phyloP scores from a whole-genome alignment of 2,113 vertebrate genomes.

The Pardalotus punctatus region DNA sequence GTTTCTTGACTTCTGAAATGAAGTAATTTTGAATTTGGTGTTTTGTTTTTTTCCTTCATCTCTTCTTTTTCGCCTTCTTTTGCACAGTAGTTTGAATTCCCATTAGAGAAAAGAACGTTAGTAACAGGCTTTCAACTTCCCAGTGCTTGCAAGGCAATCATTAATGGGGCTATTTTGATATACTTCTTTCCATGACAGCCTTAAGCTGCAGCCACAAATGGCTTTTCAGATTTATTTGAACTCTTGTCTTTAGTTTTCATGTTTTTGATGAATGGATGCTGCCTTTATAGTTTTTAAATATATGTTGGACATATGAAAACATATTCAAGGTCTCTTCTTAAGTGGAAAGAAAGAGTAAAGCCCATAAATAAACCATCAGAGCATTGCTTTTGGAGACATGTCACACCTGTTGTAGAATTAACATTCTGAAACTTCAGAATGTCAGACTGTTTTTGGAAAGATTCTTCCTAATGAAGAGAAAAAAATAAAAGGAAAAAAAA shows the following conservation, averaged over 20 bases:
- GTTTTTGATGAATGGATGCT: conserved; percentile 60
- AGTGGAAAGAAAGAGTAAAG: conserved; percentile 6
- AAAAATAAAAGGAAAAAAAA: not conserved
- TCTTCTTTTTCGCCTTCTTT: conserved; percentile 25
- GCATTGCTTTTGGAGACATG: not conserved
- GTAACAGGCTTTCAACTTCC: conserved; percentile 57
- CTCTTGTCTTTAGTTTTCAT: conserved; percentile 39
- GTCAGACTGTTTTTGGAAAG: conserved; percentile 27
- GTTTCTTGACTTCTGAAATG: not conserved
- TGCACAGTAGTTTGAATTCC: conserved; percentile 50
- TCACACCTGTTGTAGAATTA: conserved; percentile 44
- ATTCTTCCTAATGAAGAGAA: conserved; percentile 22
- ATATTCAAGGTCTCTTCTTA: conserved; percentile 36
- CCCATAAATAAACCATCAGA: conserved; percentile 50
- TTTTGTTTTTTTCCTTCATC: not conserved
- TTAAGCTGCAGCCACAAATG: conserved; percentile 60
- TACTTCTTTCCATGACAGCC: conserved; percentile 12
- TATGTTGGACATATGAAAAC: conserved; percentile 30
- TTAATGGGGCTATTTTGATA: conserved; percentile 62
- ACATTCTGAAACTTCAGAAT: conserved; percentile 29
- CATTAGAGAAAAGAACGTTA: conserved; percentile 24
- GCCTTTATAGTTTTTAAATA: conserved; percentile 49
- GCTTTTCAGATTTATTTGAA: conserved; percentile 54
- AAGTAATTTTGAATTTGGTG: not conserved
- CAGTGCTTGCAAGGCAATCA: conserved; percentile 36